Evolutionary conservation across 2,113 vertebrate species (phyloP).

Genomic region (Nansenia antarctica): DNA sequence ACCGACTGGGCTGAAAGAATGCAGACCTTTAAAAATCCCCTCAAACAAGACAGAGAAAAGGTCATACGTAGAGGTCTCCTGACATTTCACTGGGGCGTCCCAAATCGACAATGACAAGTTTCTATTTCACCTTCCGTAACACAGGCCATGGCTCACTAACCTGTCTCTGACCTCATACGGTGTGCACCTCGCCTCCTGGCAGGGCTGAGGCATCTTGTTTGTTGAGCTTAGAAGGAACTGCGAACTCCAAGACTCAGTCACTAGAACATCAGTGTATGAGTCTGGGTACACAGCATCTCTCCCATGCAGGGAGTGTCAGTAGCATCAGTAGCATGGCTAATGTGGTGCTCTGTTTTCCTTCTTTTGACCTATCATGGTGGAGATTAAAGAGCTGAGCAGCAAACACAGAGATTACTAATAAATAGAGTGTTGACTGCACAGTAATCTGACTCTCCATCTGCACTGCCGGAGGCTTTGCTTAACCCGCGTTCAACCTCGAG

Average conservation of each 20-base stretch:
- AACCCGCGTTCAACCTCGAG: conserved; percentile 45
- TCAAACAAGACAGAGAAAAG: background rate
- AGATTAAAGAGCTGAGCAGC: conserved; percentile 12
- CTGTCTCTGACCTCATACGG: background rate
- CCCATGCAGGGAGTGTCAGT: background rate
- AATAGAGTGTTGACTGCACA: conserved; percentile 36
- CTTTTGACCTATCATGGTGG: background rate
- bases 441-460: conserved; percentile 68
- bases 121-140: background rate
- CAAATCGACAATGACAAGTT: background rate
- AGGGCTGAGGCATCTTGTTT: background rate
- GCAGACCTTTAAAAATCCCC: background rate
- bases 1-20: background rate
- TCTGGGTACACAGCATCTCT: background rate
- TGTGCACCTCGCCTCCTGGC: background rate
- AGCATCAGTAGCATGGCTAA: background rate
- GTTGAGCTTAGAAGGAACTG: background rate
- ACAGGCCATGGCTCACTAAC: background rate
- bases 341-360: background rate
- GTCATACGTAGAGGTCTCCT: background rate
- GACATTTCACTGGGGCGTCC: background rate
- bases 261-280: background rate
- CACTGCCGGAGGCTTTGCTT: conserved; percentile 56
- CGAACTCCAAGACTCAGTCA: background rate
- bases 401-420: conserved; percentile 65